Conservation (phyloP, 2,888 invertebrate species). For the Amblyteles armatorius region DNA sequence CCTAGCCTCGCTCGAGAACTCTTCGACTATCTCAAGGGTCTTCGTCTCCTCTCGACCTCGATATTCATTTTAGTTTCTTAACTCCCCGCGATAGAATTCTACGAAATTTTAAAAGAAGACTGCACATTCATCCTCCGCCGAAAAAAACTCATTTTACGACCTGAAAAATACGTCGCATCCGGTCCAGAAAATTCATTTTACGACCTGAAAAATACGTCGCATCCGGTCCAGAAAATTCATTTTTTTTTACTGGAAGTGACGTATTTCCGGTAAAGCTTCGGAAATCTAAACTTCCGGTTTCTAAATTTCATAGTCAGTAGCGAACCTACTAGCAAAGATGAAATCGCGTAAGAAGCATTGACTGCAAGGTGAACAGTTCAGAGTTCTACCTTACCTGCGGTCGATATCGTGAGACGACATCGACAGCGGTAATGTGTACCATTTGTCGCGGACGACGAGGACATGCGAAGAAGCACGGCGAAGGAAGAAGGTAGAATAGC, state of each 20-base stretch:
- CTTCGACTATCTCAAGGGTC: conserved; percentile 1
- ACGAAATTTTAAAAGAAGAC: neutral
- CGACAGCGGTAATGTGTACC: neutral
- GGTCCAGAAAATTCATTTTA: neutral
- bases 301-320: neutral
- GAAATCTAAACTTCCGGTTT: neutral
- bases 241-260: neutral
- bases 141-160: neutral
- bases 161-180: too few relatives aligned
- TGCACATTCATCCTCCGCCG: neutral
- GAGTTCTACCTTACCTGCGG: neutral
- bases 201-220: too few relatives aligned
- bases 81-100: conserved; percentile 1
- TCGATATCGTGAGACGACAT: neutral
- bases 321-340: neutral
- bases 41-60: conserved; percentile 56
- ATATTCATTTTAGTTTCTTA: conserved; percentile 27
- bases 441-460: neutral
- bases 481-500: conserved; percentile 13
- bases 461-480: conserved; percentile 11
- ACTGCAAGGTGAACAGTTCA: neutral
- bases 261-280: neutral
- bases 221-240: too few relatives aligned
- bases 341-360: neutral
- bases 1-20: conserved; percentile 32